Conservation (phyloP, 1,140 invertebrate genomes). For the Apis laboriosa region DNA sequence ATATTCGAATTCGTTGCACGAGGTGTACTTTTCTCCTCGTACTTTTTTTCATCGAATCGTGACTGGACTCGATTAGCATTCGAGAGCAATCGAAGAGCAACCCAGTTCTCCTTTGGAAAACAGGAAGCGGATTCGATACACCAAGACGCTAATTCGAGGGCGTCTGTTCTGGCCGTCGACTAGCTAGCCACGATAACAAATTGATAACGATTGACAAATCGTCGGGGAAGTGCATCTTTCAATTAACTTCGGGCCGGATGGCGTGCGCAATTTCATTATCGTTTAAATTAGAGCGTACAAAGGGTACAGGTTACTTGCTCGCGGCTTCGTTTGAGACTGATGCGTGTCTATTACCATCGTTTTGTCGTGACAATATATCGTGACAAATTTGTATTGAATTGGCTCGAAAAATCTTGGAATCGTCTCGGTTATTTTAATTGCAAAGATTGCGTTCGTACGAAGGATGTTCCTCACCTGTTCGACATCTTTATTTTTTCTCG, state of each 20-base stretch:
- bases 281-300: conserved; percentile 2
- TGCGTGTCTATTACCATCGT: too few species aligned
- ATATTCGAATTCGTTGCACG: background rate
- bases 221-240: conserved; percentile 34
- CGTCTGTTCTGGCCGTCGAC: conserved; percentile 5
- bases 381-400: too few species aligned
- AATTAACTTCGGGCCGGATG: conserved; percentile 39
- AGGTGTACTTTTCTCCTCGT: background rate
- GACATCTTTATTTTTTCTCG: too few species aligned
- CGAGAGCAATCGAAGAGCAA: background rate
- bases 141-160: background rate
- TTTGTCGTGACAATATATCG: too few species aligned
- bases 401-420: too few species aligned
- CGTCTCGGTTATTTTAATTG: too few species aligned
- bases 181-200: conserved; percentile 19
- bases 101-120: background rate
- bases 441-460: too few species aligned
- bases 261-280: conserved; percentile 39
- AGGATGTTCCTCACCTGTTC: too few species aligned
- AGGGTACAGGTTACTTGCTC: background rate
- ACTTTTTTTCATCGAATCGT: background rate
- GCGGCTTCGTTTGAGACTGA: background rate
- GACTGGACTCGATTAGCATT: background rate
- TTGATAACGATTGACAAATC: conserved; percentile 28
- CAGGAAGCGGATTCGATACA: conserved; percentile 15